Evolutionary conservation across 2,888 invertebrate genomes (phyloP).

Genomic region (Malthinus seriepunctatus): DNA sequence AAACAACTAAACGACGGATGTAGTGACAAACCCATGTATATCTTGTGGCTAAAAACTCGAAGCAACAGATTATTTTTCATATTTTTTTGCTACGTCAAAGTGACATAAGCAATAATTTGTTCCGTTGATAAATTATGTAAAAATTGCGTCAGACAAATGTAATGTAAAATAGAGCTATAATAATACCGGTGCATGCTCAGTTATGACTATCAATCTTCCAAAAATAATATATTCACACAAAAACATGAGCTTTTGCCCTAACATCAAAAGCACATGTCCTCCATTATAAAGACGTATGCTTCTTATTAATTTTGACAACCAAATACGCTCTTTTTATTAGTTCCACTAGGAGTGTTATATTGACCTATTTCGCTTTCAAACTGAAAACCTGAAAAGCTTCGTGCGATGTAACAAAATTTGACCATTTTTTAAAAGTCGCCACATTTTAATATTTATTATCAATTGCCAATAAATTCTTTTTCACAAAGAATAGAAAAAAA

Average conservation of each 20-base stretch:
- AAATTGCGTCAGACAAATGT: slow-evolving; percentile 24
- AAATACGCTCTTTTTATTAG: slow-evolving; percentile 19
- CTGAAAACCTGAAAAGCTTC: no score
- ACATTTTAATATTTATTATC: no score
- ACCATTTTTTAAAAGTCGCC: no score
- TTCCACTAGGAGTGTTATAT: not conserved
- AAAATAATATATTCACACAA: slow-evolving; percentile 43
- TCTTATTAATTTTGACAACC: slow-evolving; percentile 27
- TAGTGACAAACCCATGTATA: no score
- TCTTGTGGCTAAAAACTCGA: no score
- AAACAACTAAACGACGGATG: no score
- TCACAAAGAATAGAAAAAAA: no score
- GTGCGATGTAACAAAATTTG: no score
- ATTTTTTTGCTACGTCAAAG: slow-evolving; percentile 8
- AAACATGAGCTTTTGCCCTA: slow-evolving; percentile 33
- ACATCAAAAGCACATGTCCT: slow-evolving; percentile 34
- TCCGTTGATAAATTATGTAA: slow-evolving; percentile 25
- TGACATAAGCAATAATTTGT: slow-evolving; percentile 19
- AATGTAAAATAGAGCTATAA: slow-evolving; percentile 23
- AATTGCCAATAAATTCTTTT: no score
- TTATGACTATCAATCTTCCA: slow-evolving; percentile 43
- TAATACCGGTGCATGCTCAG: slow-evolving; percentile 37
- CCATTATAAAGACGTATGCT: slow-evolving; percentile 30
- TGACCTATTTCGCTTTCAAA: no score
- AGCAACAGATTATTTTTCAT: slow-evolving; percentile 12